Conservation (phyloP, 2,113 vertebrate species). For the Meleagris gallopavo region DNA sequence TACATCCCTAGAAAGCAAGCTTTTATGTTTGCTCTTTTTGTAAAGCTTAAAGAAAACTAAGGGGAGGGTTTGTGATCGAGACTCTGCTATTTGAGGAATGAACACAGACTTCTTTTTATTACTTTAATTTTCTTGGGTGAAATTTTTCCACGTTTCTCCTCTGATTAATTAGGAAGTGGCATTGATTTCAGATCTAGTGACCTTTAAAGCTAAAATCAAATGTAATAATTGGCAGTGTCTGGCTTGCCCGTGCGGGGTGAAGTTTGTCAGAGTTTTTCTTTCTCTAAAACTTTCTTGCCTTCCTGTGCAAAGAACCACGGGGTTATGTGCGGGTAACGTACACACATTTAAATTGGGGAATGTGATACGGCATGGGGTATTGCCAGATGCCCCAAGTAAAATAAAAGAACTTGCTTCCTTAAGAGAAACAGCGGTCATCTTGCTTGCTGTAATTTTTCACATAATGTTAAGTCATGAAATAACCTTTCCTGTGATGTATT, state of each 20-base stretch:
- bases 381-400: not conserved
- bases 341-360: not conserved
- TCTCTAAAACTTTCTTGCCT: not conserved
- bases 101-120: not conserved
- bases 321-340: not conserved
- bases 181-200: not conserved
- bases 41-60: not conserved
- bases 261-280: not conserved
- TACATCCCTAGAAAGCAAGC: not conserved
- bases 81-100: not conserved
- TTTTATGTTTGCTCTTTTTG: not conserved
- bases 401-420: not conserved
- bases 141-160: not conserved
- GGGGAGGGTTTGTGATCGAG: not conserved
- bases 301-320: accelerated
- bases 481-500: not conserved
- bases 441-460: not conserved
- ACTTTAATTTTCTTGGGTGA: not conserved
- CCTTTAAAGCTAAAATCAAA: not conserved
- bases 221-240: not conserved
- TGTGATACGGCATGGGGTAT: accelerated
- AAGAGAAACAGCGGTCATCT: not conserved
- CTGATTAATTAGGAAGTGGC: not conserved
- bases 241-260: not conserved
- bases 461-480: not conserved